Base-by-base conservation (phyloP, 2,113 vertebrate genomes). In the Empidonax traillii region DNA sequence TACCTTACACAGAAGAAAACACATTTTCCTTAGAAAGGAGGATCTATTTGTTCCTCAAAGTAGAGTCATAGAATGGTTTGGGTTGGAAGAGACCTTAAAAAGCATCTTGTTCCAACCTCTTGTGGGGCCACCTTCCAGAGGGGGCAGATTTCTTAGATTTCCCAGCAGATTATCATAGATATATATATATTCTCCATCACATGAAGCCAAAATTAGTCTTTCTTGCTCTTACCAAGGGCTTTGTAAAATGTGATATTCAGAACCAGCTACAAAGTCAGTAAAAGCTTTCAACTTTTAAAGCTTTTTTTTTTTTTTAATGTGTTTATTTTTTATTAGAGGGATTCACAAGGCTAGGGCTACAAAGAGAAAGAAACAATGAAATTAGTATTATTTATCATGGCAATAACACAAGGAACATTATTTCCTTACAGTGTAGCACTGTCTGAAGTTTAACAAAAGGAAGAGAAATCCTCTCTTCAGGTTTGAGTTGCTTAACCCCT, bases 361-460 rank as follows among this genome's bases (percentile, higher is more conserved):
- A 15, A 90, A 79, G 35, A 85, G 35, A 87, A 68, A 37, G 63
- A 59, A 78, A 63, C 74, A 83, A 73, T 77, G 44, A 72, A 90
- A 91, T 74, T 69, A 80, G 24, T 83, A 65, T 78, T 91, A 87
- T 92, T 94, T 94, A 89, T 84, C 62, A 72, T 58, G 28, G 62
- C 65, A 81, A 41, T 49, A 81, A 37, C 33, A 56, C 27, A 65
- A n/a, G 53, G 27, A 85, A 61, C 33, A 31, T 81, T 77, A 62
- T 85, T 87, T 85, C 58, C 46, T 72, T 52, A 43, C 52, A 23
- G 37, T 12, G 8, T 16, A 73, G 75, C 63, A 23, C 21, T 35
- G 12, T 65, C 51, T 80, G 55, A 85, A 86, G 59, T 68, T 90
- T 52, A 37, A 44, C 23, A 71, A 55, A 84, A 89, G 27, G 28